Evolutionary conservation across 2,888 invertebrate genomes (phyloP).

Genomic region (Drosophila quinaria): DNA sequence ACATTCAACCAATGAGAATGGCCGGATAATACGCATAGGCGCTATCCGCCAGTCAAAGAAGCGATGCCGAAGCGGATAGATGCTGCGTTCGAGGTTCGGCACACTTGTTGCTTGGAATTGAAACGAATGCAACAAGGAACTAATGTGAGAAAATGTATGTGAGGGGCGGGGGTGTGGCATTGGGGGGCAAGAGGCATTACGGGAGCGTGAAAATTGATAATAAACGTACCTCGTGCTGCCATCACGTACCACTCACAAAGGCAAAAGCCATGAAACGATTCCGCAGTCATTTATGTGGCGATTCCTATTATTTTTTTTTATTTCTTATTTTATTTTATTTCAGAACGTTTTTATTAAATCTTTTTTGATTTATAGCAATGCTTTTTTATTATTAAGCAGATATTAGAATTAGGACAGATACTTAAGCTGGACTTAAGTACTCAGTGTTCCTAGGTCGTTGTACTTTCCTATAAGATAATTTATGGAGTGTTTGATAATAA

Average conservation of each 20-base stretch:
- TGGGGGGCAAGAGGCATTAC: background rate
- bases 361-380: constrained; percentile 58
- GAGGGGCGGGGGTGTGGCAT: background rate
- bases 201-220: constrained; percentile 68
- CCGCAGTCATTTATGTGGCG: constrained; percentile 29
- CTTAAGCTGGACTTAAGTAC: constrained; percentile 16
- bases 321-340: constrained; percentile 24
- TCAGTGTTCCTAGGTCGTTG: background rate
- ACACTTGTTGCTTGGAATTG: constrained; percentile 65
- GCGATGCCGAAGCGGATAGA: constrained; percentile 36
- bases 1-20: constrained; percentile 45
- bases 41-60: constrained; percentile 69
- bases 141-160: too few species aligned
- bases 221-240: constrained; percentile 56
- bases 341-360: constrained; percentile 46
- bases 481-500: background rate
- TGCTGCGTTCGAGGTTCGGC: constrained; percentile 43
- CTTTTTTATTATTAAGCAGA: constrained; percentile 30
- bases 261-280: constrained; percentile 45
- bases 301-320: constrained; percentile 25
- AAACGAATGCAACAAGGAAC: constrained; percentile 1
- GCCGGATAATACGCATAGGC: constrained; percentile 70
- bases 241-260: constrained; percentile 49
- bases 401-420: constrained; percentile 12
- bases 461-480: background rate